Base-by-base conservation (phyloP, 2,113 vertebrate species). In the Centropristis striata region DNA sequence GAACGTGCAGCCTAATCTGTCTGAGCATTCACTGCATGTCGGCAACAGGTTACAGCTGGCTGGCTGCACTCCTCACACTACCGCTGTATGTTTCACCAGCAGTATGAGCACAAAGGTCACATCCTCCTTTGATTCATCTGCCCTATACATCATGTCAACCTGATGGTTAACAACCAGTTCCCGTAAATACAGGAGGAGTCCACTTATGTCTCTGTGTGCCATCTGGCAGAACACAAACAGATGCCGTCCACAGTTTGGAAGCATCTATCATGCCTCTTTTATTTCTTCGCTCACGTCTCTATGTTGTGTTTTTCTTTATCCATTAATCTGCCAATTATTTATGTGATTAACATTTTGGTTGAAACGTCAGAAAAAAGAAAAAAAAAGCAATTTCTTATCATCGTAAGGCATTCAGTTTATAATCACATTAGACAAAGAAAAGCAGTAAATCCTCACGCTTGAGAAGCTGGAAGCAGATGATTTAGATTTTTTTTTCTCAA, bases 241-340 rank as follows among this genome's bases (percentile, higher is more conserved):
- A 88, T 82, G 87, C 41, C 25, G 64, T 65, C 74, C 87, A 84
- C 75, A 84, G 85, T 77, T 81, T 84, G 25, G 41, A 25, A 63
- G 70, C 64, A 46, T 25, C 42, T 20, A 14, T 63, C 2, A 3
- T 5, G 11, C 21, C 1, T 46, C 53, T 23, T 60, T 36, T 2
- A 4, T 50, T 54, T 13, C 36, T 41, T 66, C 12, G 7, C 55
- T 36, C 23, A 28, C 14, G 42, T 23, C 3, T 20, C 41, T 71
- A 32, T 4, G 5, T 25, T 32, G 0, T 39, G n/a, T 46, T 36
- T 12, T 18, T 27, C 11, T 6, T 18, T 27, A 9, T 32, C 5
- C 0, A 58, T 65, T 36, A 2, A 58, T 66, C 28, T 49, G 23
- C 16, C 27, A 14, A 0, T 67, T 12, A 9, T 28, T 27, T 15